These are phyloP conservation scores for Alaudala cheleensis DNA, from an alignment of 2,113 vertebrate species.

Conservation along the genomic window DNA sequence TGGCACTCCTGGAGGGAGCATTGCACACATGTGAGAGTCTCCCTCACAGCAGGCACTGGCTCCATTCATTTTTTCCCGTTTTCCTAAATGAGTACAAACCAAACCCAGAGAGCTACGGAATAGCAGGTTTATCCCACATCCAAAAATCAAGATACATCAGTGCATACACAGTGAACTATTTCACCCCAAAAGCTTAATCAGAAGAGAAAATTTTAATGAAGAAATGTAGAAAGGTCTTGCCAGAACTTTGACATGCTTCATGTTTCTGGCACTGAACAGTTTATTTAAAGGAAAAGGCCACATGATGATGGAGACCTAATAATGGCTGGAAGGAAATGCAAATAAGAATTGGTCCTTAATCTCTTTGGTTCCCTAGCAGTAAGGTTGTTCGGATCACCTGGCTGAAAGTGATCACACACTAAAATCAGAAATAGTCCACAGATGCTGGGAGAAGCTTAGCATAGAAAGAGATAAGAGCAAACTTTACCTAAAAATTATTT, in stretches of 20 bases:
- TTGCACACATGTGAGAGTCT: accelerated
- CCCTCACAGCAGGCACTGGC: background rate
- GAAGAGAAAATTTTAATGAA: background rate
- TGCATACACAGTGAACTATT: background rate
- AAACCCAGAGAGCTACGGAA: background rate
- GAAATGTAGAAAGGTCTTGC: background rate
- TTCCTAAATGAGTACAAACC: background rate
- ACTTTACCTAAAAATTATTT: background rate
- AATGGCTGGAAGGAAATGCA: background rate
- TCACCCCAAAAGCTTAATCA: background rate
- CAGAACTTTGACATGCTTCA: background rate
- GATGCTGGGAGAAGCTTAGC: background rate
- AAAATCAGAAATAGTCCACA: background rate
- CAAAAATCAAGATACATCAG: background rate
- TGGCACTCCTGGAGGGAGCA: background rate
- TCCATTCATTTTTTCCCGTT: background rate
- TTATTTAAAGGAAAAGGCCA: constrained; percentile 9
- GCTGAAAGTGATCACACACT: background rate
- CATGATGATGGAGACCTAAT: background rate
- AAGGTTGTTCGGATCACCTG: background rate
- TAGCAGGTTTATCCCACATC: background rate
- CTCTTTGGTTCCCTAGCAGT: background rate
- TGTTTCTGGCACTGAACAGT: background rate
- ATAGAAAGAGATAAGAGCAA: background rate
- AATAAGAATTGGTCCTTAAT: background rate